Evolutionary conservation across 1,140 invertebrate species (phyloP), one percentile per base, ranked within the genome.

Genomic region (Lysiphlebus fabarum): DNA sequence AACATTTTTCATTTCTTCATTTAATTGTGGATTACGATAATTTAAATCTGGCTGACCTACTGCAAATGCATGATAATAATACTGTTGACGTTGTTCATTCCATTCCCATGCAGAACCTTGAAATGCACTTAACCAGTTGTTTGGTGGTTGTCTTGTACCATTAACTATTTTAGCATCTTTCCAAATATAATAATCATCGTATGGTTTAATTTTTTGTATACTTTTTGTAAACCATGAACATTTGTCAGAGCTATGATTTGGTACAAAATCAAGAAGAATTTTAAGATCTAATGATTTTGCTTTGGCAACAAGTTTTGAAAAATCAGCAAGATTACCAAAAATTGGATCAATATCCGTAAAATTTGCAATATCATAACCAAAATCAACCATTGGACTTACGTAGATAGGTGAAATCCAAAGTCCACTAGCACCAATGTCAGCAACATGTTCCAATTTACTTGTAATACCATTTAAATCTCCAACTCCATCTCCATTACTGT

Each of bases 401-500:
- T 74, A 84, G 48, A 86, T 73, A 6, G 82, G 81, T 53, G 71
- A 76, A 5, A 86, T 61, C 71, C 78, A 80, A 7, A 86, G 65
- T 5, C 76, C 73, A 10, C 76, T 75, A n/a, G 79, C 70, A 10
- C 77, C 77, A 17, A 68, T 33, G 17, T 67, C 67, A 37, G 56
- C 62, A 5, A 68, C 17, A 44, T 70, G 67, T 2, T 66, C 67
- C 6, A 67, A 54, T 53, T 64, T 65, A 37, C 63, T 56, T n/a
- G 47, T 57, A 7, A 72, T 70, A 11, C 68, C 70, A 58, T 78
- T 75, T 6, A 93, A 70, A 72, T 93, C 91, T 1, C 91, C 91
- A 11, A 89, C 78, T 3, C 91, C 90, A 71, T 92, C 87, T 1
- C 83, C 87, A 69, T 90, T 81, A 51, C 82, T 85, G 69, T 94